Base-by-base conservation (phyloP, 2,888 invertebrate genomes). In the Hoplodrina blanda region DNA sequence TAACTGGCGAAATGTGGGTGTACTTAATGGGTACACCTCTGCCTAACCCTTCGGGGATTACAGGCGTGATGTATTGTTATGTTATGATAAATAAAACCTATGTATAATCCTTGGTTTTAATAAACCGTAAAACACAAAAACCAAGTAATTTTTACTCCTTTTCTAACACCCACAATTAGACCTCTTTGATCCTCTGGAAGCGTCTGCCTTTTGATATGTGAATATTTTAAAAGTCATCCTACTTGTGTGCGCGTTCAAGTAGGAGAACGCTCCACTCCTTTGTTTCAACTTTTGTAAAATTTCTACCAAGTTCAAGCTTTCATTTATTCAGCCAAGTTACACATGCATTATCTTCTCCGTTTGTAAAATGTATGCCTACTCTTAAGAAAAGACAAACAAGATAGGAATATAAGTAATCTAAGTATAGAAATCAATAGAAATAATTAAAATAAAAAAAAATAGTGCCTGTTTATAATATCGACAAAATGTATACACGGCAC, bases 201-300 rank as follows among this genome's bases (percentile, higher is more conserved):
- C 50, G 25, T 46, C 73, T 56, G 52, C 61, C 37, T 74, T 79
- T 80, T 65, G 66, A 76, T 59, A 65, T 80, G n/a, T n/a, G 46
- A 80, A 76, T 80, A 76, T 74, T 62, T 80, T 62, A 77, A 13
- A 44, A 60, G 59, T 44, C 19, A 57, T 30, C 10, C 10, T 73
- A 37, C 61, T 61, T 64, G 8, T 37, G 25, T 30, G 11, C 37
- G 56, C 55, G 50, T 46, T 62, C 30, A 20, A 46, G 44, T 4
- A 33, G 17, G 15, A 17, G 17, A 17, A 11, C 46, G 15, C 46
- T 46, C 46, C 5, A 5, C 68, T 44, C 56, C 44, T 62, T 76
- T 76, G 76, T 68, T 80, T 61, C 25, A 64, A 68, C 76, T 62
- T 68, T 56, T 59, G n/a, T 49, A 25, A 49, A 44, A 50, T 59